A percentile compares a stretch with the other conserved stretches of the same genome.
phyloP scores from a whole-genome alignment of 2,888 invertebrate genomes.

The Nysson spinosus region DNA sequence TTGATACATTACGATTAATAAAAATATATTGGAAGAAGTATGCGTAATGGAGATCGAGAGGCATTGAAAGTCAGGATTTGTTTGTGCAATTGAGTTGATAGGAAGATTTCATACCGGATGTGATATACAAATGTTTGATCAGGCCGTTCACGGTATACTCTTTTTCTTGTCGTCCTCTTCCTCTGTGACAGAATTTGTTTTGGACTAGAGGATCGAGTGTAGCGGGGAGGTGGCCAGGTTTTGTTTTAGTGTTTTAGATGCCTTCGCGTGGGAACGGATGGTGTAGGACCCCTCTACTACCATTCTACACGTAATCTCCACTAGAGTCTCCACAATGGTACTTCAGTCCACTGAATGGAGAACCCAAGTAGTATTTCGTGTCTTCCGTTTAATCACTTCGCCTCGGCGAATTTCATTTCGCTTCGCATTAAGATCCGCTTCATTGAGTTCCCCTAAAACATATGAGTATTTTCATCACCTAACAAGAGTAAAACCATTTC shows the following conservation, averaged over 20 bases:
- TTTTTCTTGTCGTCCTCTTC: slow-evolving; percentile 44
- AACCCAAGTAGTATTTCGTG: slow-evolving; percentile 14
- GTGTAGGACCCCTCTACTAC: slow-evolving; percentile 48
- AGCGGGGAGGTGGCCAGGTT: slow-evolving; percentile 58
- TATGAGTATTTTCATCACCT: too few species aligned
- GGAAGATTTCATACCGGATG: slow-evolving; percentile 44
- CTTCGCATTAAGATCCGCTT: neutral
- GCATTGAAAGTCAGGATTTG: slow-evolving; percentile 43
- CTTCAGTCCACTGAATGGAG: slow-evolving; percentile 35
- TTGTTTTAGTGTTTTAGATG: slow-evolving; percentile 73
- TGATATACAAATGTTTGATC: slow-evolving; percentile 63
- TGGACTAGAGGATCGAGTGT: slow-evolving; percentile 43
- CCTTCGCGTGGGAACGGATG: slow-evolving; percentile 73
- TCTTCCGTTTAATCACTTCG: slow-evolving; percentile 20
- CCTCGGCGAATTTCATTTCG: slow-evolving; percentile 10
- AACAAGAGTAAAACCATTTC: too few species aligned
- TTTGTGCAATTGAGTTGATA: slow-evolving; percentile 48
- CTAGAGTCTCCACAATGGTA: slow-evolving; percentile 54
- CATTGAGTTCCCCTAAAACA: too few species aligned
- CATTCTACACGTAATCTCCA: slow-evolving; percentile 49
- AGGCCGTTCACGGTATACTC: slow-evolving; percentile 54
- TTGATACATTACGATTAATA: too few species aligned
- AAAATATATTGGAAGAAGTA: neutral
- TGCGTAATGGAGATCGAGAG: neutral
- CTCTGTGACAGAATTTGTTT: slow-evolving; percentile 59